These are phyloP conservation scores for Drosophila sturtevanti DNA, from an alignment of 1,140 invertebrate genomes.

Conservation along the genomic window DNA sequence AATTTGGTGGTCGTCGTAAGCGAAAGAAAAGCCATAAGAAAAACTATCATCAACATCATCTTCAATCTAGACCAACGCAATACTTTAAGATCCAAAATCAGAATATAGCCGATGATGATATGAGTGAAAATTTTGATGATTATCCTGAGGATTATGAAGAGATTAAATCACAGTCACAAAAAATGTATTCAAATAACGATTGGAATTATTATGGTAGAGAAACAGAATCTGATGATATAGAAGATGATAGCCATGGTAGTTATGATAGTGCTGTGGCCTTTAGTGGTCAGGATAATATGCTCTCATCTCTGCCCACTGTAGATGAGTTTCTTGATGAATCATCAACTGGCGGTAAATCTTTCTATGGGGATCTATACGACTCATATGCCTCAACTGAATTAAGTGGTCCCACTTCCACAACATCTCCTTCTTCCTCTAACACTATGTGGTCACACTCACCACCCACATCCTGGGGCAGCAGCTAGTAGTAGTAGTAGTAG, in stretches of 20 bases:
- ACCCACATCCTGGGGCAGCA: slow-evolving; percentile 6
- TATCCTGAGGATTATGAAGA: slow-evolving; percentile 41
- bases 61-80: slow-evolving; percentile 1
- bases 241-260: slow-evolving; percentile 21
- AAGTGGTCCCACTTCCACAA: background rate
- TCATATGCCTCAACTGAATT: slow-evolving; percentile 25
- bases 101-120: slow-evolving; percentile 23
- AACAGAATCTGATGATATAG: slow-evolving; percentile 23
- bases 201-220: slow-evolving; percentile 28
- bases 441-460: slow-evolving; percentile 10
- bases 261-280: slow-evolving; percentile 62
- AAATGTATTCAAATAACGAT: slow-evolving; percentile 12
- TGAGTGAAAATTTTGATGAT: slow-evolving; percentile 41
- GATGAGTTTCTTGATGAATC: slow-evolving; percentile 51
- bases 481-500: background rate
- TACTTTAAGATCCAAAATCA: slow-evolving; percentile 26
- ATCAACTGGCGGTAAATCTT: background rate
- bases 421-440: background rate
- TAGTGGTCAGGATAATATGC: slow-evolving; percentile 49
- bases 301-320: slow-evolving; percentile 44
- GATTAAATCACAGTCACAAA: slow-evolving; percentile 10
- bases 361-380: slow-evolving; percentile 42
- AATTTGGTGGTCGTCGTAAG: slow-evolving; percentile 48
- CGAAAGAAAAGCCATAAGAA: slow-evolving; percentile 55
- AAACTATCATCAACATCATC: background rate